A percentile compares a stretch with the other conserved stretches of the same genome.
Conservation (phyloP, 1,140 invertebrate genomes). For the Calliopsis andreniformis region DNA sequence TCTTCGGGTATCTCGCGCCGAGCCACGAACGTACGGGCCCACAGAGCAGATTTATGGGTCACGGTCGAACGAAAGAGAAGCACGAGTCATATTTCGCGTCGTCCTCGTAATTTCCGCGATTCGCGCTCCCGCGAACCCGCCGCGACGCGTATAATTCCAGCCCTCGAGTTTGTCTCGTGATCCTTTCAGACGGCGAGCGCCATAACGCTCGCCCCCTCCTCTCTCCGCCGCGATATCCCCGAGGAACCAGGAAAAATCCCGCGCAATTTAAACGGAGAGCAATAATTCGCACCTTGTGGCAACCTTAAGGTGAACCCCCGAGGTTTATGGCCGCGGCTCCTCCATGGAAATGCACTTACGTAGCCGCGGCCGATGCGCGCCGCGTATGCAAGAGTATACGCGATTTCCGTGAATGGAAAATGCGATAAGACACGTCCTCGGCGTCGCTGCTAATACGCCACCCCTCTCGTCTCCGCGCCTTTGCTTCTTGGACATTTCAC, state of each 20-base stretch:
- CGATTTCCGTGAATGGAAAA: constrained; percentile 50
- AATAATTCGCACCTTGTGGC: constrained; percentile 52
- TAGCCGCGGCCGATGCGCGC: background rate
- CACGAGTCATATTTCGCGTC: constrained; percentile 35
- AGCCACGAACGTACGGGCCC: background rate
- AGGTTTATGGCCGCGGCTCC: constrained; percentile 33
- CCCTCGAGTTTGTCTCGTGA: constrained; percentile 23
- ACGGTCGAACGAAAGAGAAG: constrained; percentile 43
- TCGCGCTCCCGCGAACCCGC: constrained; percentile 30
- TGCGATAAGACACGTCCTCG: constrained; percentile 14
- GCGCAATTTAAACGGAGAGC: constrained; percentile 41
- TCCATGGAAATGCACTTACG: constrained; percentile 37
- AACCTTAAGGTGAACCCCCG: constrained; percentile 38
- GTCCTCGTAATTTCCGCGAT: constrained; percentile 47
- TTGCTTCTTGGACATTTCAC: background rate
- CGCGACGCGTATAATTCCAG: constrained; percentile 15
- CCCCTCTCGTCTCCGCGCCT: background rate
- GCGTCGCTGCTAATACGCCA: background rate
- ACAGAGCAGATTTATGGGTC: constrained; percentile 36
- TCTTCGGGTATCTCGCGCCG: background rate
- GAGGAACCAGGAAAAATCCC: constrained; percentile 31
- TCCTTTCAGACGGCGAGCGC: constrained; percentile 21
- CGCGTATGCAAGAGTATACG: background rate
- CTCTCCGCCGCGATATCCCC: background rate
- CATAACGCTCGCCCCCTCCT: too few species aligned